Conservation (phyloP, 2,797 vertebrate species). For the Peromyscus aztecus region DNA sequence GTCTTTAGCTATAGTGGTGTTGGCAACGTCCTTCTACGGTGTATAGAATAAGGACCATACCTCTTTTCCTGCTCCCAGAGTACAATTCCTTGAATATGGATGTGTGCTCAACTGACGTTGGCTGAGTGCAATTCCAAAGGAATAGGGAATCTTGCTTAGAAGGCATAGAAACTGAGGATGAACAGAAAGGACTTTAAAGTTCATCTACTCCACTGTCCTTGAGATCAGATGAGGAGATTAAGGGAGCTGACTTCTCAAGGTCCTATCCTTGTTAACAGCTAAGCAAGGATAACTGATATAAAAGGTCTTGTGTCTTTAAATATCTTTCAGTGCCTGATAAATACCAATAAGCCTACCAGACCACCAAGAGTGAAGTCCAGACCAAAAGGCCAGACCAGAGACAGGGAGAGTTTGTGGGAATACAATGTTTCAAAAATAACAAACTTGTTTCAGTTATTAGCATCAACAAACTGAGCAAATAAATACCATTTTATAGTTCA, state of each 20-base stretch:
- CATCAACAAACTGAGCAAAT: slow-evolving; percentile 13
- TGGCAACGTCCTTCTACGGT: neutral
- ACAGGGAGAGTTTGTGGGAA: neutral
- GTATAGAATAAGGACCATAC: neutral
- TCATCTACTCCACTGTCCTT: neutral
- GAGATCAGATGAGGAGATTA: slow-evolving; percentile 49
- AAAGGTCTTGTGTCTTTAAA: slow-evolving; percentile 48
- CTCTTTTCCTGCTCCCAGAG: neutral
- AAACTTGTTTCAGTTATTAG: slow-evolving; percentile 10
- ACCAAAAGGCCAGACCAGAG: neutral
- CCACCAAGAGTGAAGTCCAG: neutral
- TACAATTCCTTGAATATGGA: neutral
- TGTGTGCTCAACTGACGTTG: neutral
- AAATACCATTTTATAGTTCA: slow-evolving; percentile 51
- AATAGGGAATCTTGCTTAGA: slow-evolving; percentile 55
- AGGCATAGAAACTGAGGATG: slow-evolving; percentile 35
- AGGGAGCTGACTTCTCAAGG: slow-evolving; percentile 44
- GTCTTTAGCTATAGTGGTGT: neutral
- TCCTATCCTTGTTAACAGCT: slow-evolving; percentile 6
- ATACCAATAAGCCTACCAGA: slow-evolving; percentile 8
- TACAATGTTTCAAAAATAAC: slow-evolving; percentile 4
- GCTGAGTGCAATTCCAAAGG: slow-evolving; percentile 39
- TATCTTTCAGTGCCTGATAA: neutral
- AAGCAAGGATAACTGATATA: neutral
- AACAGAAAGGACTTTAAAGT: slow-evolving; percentile 41